phyloP scores from a whole-genome alignment of 2,888 invertebrate genomes.

The Amphipyra berbera region DNA sequence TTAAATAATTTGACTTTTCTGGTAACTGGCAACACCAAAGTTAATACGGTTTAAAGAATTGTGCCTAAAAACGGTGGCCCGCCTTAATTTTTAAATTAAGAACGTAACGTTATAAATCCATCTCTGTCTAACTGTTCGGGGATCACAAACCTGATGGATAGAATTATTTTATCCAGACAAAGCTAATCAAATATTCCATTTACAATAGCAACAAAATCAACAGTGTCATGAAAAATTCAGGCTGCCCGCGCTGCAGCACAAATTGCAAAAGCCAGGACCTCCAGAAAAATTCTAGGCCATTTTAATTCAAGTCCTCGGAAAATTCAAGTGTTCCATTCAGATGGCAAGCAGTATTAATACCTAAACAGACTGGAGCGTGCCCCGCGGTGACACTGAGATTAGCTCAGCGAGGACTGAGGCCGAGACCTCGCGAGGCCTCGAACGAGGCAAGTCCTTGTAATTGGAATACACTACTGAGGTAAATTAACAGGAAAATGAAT shows the following conservation, averaged over 20 bases:
- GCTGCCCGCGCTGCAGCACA: constrained; percentile 6
- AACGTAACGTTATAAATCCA: not conserved
- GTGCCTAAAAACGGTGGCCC: too few relatives aligned
- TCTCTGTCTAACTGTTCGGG: not conserved
- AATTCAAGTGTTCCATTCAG: constrained; percentile 59
- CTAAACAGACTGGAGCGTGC: constrained; percentile 61
- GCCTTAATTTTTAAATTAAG: too few relatives aligned
- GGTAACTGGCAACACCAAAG: too few relatives aligned
- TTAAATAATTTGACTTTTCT: too few relatives aligned
- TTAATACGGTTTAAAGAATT: too few relatives aligned
- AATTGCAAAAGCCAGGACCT: constrained; percentile 33
- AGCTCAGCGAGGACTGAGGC: constrained; percentile 53
- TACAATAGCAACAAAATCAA: constrained; percentile 44
- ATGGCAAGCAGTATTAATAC: constrained; percentile 62
- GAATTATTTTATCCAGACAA: constrained; percentile 24
- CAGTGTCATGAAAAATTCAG: constrained; percentile 29
- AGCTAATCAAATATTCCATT: constrained; percentile 42
- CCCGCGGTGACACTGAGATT: constrained; percentile 69
- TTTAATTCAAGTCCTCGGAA: constrained; percentile 52
- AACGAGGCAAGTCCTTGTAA: constrained; percentile 32
- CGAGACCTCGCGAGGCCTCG: constrained; percentile 35
- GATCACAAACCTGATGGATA: not conserved
- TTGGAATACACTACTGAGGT: constrained; percentile 34
- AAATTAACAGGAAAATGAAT: constrained; percentile 42
- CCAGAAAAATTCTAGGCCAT: constrained; percentile 49